Evolutionary conservation across 23 tunicate species (phyloP), one percentile per base, ranked within the genome.

Genomic region (Halocynthia roretzi): DNA sequence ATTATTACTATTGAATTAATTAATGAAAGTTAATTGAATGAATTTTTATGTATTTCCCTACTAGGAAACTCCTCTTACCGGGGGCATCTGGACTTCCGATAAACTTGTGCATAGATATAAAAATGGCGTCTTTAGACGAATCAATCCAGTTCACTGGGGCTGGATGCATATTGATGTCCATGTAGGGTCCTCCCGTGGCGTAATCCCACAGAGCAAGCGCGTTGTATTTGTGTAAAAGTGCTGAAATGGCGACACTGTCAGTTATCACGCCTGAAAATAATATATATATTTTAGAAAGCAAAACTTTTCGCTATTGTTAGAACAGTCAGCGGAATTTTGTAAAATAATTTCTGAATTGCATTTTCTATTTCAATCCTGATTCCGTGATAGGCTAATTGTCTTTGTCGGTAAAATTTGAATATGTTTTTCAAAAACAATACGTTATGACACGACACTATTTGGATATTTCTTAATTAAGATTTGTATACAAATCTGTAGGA

Each of bases 161-260:
- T 17, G 99, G 99, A 61, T 95, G 99, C 99, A 95, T 95, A 67
- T 95, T 83, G 62, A 95, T 95, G 68, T 90, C 84, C 21, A 90
- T 67, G 65, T 95, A 95, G 9, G 99, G 97, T 19, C 93, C 99
- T 17, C 82, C 99, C 62, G 99, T 95, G 12, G 99, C 99, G 75
- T 91, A 95, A 95, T 95, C 99, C 92, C 96, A 95, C n/a, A 95
- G 70, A 6, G 88, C 88, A 44, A 95, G 54, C 6, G 86, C 93
- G 14, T 80, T 83, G 79, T 95, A 90, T 71, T 86, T 75, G 71
- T 95, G 96, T 62, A 95, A 66, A 53, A 82, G 22, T 54, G 84
- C 73, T 10, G 97, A 52, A 6, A 95, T 71, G 11, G 65, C 54
- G 52, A 78, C 71, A 10, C 91, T 85, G 67, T 95, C 87, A 5